Conservation (phyloP, 2,888 invertebrate genomes). For the Anagyrus pseudococci region DNA sequence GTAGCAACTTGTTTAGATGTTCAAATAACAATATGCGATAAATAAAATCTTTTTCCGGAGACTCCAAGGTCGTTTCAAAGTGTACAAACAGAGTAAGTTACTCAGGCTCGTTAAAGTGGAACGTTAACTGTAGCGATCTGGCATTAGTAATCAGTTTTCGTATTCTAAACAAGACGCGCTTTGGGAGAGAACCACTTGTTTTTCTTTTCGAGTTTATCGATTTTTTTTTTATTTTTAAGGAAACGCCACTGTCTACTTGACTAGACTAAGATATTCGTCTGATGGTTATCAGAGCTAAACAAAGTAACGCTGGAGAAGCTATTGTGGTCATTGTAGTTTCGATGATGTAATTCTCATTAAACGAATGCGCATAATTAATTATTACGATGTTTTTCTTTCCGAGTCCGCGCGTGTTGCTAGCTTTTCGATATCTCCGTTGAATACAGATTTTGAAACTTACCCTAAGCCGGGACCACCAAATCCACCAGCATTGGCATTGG, state of each 20-base stretch:
- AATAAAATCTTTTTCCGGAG: slow-evolving; percentile 26
- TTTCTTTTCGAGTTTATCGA: too few species aligned
- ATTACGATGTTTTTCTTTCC: too few species aligned
- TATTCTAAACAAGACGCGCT: slow-evolving; percentile 4
- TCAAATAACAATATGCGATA: slow-evolving; percentile 21
- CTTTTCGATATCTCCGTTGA: not conserved
- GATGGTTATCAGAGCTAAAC: not conserved
- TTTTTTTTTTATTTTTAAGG: not conserved
- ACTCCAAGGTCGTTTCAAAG: slow-evolving; percentile 1
- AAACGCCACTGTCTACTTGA: not conserved
- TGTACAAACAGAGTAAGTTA: too few species aligned
- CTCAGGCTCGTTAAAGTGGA: too few species aligned
- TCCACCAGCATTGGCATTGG: slow-evolving; percentile 20
- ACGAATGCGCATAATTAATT: too few species aligned
- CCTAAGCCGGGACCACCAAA: not conserved
- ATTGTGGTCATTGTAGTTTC: too few species aligned
- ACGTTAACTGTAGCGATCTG: slow-evolving; percentile 8
- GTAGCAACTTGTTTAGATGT: slow-evolving; percentile 4
- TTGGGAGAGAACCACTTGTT: too few species aligned
- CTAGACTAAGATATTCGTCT: not conserved
- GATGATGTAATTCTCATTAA: too few species aligned
- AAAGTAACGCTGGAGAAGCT: too few species aligned
- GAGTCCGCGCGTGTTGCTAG: too few species aligned
- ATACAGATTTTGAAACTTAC: not conserved
- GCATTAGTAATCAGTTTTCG: slow-evolving; percentile 17